A percentile compares a stretch with the other conserved stretches of the same genome.
Conservation (phyloP, 1,140 invertebrate species). For the Drosophila repletoides region DNA sequence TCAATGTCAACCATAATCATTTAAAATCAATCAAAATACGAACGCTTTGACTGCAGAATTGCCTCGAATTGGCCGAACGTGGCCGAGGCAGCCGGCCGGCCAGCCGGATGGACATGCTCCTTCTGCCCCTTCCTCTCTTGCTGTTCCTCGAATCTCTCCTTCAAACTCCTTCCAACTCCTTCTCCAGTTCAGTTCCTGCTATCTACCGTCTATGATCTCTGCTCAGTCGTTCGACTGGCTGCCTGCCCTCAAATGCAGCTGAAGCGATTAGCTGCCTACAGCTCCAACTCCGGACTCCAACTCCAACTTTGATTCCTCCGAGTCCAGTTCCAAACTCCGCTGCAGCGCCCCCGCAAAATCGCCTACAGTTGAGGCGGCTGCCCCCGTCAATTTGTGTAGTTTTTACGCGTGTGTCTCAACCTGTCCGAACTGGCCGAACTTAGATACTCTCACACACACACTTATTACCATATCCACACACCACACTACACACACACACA, state of each 20-base stretch:
- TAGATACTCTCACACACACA: constrained; percentile 55
- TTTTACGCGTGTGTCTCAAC: constrained; percentile 79
- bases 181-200: constrained; percentile 29
- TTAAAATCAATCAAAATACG: constrained; percentile 83
- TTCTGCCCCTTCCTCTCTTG: neutral
- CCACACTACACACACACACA: constrained; percentile 45
- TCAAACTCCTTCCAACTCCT: constrained; percentile 1
- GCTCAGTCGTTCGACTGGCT: constrained; percentile 43
- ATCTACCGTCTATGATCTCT: constrained; percentile 81
- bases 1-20: constrained; percentile 82
- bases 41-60: constrained; percentile 82
- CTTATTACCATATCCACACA: constrained; percentile 30
- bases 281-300: constrained; percentile 4
- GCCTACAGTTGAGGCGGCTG: constrained; percentile 15
- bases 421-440: constrained; percentile 65
- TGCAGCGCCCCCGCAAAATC: constrained; percentile 43
- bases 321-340: neutral
- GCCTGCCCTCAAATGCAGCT: constrained; percentile 50
- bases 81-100: constrained; percentile 33
- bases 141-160: neutral
- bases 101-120: constrained; percentile 28
- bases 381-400: constrained; percentile 70
- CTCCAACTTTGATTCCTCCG: neutral
- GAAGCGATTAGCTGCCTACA: constrained; percentile 69
- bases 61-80: constrained; percentile 76